Evolutionary conservation across 2,113 vertebrate species (phyloP).

Genomic region (Cottus gobio): DNA sequence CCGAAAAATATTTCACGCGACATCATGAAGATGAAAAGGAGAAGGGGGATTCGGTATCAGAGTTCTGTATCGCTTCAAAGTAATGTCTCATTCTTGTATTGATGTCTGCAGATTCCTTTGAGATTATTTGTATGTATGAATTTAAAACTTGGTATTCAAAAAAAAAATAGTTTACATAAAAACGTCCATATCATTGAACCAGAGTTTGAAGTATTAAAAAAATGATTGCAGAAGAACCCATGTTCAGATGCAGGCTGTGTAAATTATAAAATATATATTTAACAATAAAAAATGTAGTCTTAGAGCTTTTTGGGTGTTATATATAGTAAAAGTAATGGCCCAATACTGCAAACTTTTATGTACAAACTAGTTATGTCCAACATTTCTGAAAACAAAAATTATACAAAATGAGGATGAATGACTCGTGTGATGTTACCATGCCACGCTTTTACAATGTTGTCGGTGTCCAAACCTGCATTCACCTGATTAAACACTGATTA

Average conservation of each 20-base stretch:
- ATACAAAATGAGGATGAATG: not conserved
- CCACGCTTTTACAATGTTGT: not conserved
- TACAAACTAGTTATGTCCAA: not conserved
- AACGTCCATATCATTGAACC: not conserved
- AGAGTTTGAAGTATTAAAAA: not conserved
- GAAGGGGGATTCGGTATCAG: not conserved
- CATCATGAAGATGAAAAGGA: not conserved
- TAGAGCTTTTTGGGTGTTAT: too few species aligned
- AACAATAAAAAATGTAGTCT: too few species aligned
- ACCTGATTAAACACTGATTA: not conserved
- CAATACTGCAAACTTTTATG: too few species aligned
- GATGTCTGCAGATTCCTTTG: not conserved
- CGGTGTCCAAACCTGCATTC: not conserved
- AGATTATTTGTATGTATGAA: not conserved
- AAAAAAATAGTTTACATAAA: not conserved
- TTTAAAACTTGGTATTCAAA: not conserved
- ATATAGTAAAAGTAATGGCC: too few species aligned
- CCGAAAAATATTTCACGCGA: too few species aligned
- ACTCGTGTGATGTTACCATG: not conserved
- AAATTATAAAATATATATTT: too few species aligned
- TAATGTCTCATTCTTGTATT: not conserved
- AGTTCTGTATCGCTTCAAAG: not conserved
- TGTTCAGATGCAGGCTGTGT: too few species aligned
- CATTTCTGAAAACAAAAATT: not conserved
- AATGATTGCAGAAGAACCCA: too few species aligned